phyloP scores from a whole-genome alignment of 2,113 vertebrate species.

The Labeo rohita region DNA sequence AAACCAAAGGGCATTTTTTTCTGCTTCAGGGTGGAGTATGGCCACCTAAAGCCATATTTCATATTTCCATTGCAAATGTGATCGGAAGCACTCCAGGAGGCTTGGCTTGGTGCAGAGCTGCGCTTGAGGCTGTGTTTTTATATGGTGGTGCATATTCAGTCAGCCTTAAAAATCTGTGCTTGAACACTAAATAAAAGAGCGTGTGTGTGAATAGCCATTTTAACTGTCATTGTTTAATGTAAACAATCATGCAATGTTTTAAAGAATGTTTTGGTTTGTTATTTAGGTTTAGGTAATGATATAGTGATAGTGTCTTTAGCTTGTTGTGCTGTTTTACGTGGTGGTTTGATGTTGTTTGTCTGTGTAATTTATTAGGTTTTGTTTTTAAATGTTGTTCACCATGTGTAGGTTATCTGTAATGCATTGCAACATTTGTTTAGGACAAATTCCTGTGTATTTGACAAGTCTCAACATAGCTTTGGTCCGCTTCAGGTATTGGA shows the following conservation, averaged over 20 bases:
- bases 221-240: neutral
- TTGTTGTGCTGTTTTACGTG: neutral
- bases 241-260: neutral
- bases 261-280: neutral
- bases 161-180: neutral
- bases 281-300: neutral
- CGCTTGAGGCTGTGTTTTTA: slow-evolving; percentile 42
- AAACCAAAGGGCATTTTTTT: slow-evolving; percentile 24
- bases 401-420: slow-evolving; percentile 9
- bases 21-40: slow-evolving; percentile 1
- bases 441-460: slow-evolving; percentile 34
- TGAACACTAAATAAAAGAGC: neutral
- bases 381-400: neutral
- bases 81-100: slow-evolving; percentile 45
- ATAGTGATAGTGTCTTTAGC: neutral
- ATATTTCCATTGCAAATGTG: slow-evolving; percentile 48
- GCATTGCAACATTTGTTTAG: slow-evolving; percentile 43
- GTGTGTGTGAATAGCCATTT: neutral
- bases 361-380: neutral
- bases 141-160: slow-evolving; percentile 16
- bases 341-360: neutral
- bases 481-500: slow-evolving; percentile 16
- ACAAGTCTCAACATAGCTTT: slow-evolving; percentile 52
- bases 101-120: slow-evolving; percentile 29
- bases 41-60: slow-evolving; percentile 30